Evolutionary conservation across 2,797 vertebrate species (phyloP).

Genomic region (Bryconaethiops microstoma): DNA sequence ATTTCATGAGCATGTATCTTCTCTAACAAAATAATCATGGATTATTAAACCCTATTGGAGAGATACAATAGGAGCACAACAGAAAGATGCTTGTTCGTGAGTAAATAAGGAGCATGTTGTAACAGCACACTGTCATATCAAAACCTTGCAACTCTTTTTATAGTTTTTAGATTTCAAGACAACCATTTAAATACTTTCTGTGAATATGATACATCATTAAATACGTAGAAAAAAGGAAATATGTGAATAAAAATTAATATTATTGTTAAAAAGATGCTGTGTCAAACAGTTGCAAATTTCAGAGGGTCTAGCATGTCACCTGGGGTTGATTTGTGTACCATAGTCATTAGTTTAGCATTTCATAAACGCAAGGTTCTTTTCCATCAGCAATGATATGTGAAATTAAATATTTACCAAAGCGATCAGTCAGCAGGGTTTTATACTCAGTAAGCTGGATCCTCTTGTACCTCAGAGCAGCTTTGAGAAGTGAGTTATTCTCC

Average conservation of each 20-base stretch:
- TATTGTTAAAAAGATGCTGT: background rate
- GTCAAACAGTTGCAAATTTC: too few species aligned
- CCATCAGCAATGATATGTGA: background rate
- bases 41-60: background rate
- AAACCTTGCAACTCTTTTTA: too few species aligned
- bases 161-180: too few species aligned
- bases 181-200: too few species aligned
- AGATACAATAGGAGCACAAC: too few species aligned
- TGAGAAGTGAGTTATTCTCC: slow-evolving; percentile 78
- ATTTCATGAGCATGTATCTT: background rate
- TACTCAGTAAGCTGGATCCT: slow-evolving; percentile 74
- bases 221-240: too few species aligned
- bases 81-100: too few species aligned
- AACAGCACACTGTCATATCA: background rate
- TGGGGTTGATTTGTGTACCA: too few species aligned
- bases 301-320: too few species aligned
- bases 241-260: background rate
- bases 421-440: slow-evolving; percentile 70
- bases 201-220: too few species aligned
- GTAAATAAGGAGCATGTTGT: too few species aligned
- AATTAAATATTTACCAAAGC: slow-evolving; percentile 72
- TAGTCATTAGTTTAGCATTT: background rate
- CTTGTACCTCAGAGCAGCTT: slow-evolving; percentile 73
- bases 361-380: background rate
- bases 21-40: background rate